These are phyloP conservation scores for Aleiodes alternator DNA, from an alignment of 2,888 invertebrate species.

Conservation along the genomic window DNA sequence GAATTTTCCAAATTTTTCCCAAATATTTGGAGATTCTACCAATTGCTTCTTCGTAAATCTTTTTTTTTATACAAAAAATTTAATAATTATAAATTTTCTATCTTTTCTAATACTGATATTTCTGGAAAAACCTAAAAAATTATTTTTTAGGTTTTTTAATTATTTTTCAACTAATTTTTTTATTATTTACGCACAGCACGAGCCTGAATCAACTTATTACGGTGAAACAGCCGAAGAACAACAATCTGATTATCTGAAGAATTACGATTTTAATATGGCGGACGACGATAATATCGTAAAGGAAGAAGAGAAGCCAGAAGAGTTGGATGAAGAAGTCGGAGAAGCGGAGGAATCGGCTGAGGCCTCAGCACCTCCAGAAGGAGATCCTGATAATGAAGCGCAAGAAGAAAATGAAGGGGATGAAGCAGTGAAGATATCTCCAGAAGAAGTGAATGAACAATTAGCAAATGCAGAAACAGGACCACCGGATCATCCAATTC, in stretches of 20 bases:
- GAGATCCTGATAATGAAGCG: conserved; percentile 26
- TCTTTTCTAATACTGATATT: no score
- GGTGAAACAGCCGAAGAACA: background rate
- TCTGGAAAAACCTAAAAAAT: background rate
- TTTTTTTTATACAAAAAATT: no score
- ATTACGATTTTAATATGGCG: conserved; percentile 41
- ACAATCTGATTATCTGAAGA: conserved; percentile 34
- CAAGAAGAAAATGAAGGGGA: conserved; percentile 46
- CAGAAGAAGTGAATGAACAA: conserved; percentile 48
- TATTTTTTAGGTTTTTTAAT: no score
- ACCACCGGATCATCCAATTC: conserved; percentile 53
- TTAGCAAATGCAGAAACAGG: conserved; percentile 45
- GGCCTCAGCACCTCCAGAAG: conserved; percentile 32
- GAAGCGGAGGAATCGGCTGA: conserved; percentile 41
- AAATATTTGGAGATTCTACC: no score
- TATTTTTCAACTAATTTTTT: background rate
- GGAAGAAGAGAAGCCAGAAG: conserved; percentile 26
- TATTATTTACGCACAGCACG: background rate
- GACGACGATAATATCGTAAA: conserved; percentile 43
- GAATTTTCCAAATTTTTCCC: no score
- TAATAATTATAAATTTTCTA: no score
- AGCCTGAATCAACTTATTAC: background rate
- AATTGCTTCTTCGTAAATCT: no score
- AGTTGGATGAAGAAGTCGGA: conserved; percentile 41
- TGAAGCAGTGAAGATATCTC: conserved; percentile 42